Evolutionary conservation across 2,888 invertebrate species (phyloP).

Genomic region (Oconnorella tubifera): DNA sequence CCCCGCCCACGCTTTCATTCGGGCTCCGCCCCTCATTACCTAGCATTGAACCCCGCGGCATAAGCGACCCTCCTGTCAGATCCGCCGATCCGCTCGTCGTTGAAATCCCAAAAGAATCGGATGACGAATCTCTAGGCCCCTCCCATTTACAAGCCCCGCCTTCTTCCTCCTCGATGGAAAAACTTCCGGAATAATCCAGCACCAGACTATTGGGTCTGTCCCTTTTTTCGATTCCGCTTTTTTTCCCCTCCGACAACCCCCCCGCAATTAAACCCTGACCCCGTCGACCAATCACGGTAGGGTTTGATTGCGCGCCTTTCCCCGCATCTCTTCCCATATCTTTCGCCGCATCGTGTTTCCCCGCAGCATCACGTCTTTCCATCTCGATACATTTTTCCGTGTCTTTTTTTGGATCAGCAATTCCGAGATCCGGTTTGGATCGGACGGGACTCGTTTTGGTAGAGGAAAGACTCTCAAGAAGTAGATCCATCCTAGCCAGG

Average conservation of each 20-base stretch:
- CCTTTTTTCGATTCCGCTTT: too few species aligned
- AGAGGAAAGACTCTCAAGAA: conserved; percentile 15
- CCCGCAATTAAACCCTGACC: neutral
- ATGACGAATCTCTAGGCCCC: neutral
- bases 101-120: neutral
- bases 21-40: neutral
- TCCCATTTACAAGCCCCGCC: too few species aligned
- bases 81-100: neutral
- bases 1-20: neutral
- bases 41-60: neutral
- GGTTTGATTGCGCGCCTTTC: neutral
- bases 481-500: conserved; percentile 11
- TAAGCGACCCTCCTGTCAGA: neutral
- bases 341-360: too few species aligned
- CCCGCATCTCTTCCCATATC: too few species aligned
- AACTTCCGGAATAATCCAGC: neutral
- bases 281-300: neutral
- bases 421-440: too few species aligned
- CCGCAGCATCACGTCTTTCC: too few species aligned
- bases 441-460: neutral
- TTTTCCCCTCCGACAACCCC: neutral
- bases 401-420: too few species aligned
- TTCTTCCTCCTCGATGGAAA: neutral
- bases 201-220: neutral
- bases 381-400: too few species aligned